Evolutionary conservation across 2,113 vertebrate species (phyloP).

Genomic region (Hoplias malabaricus): DNA sequence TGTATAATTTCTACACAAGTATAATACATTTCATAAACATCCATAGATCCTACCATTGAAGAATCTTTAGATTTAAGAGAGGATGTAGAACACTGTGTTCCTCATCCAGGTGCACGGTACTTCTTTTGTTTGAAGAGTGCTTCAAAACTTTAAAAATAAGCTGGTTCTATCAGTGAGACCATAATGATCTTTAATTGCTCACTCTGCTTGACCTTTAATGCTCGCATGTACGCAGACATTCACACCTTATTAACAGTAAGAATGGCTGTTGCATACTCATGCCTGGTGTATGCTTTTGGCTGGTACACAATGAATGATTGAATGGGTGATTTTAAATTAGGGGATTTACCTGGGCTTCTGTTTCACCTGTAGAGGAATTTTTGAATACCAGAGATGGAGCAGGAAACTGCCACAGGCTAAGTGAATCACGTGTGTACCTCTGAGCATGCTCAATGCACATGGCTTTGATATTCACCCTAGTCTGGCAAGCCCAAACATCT

Average conservation of each 20-base stretch:
- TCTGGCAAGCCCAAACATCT: constrained; percentile 49
- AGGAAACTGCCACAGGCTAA: constrained; percentile 22
- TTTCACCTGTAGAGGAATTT: constrained; percentile 2
- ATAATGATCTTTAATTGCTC: background rate
- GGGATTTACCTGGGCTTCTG: background rate
- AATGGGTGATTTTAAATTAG: constrained; percentile 7
- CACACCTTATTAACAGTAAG: background rate
- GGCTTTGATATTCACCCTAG: constrained; percentile 7
- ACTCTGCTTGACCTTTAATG: too few species aligned
- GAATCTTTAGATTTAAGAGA: too few species aligned
- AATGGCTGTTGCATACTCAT: constrained; percentile 7
- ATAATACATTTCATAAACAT: too few species aligned
- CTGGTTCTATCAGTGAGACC: background rate
- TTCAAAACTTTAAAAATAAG: background rate
- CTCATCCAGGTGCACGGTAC: background rate
- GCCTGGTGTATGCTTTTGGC: background rate
- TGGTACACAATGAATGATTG: constrained; percentile 6
- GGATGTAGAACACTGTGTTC: background rate
- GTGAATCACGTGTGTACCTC: constrained; percentile 21
- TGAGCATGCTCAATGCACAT: constrained; percentile 20
- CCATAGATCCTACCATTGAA: background rate
- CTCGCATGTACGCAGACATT: constrained; percentile 13
- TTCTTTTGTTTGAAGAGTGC: background rate
- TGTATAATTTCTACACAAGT: background rate
- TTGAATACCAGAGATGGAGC: constrained; percentile 10